A percentile compares a stretch with the other conserved stretches of the same genome.
Conservation (phyloP, 2,113 vertebrate species). For the Penelope pileata region DNA sequence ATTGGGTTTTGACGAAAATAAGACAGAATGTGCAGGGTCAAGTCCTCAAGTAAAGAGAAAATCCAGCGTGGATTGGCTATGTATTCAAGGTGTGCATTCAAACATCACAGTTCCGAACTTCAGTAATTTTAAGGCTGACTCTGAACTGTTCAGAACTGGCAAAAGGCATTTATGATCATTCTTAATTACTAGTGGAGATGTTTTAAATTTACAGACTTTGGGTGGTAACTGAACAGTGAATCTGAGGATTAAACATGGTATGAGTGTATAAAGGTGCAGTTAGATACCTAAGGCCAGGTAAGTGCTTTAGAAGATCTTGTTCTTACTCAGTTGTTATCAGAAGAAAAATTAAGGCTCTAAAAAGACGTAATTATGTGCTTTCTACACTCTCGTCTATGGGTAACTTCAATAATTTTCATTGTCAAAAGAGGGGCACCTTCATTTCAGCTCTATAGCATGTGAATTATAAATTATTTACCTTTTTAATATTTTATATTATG, state of each 20-base stretch:
- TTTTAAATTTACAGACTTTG: conserved; percentile 2
- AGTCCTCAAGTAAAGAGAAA: not conserved
- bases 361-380: not conserved
- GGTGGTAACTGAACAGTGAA: not conserved
- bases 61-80: not conserved
- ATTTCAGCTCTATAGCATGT: not conserved
- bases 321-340: not conserved
- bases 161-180: conserved; percentile 10
- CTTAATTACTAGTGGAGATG: not conserved
- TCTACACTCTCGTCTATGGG: not conserved
- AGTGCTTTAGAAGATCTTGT: not conserved
- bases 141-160: not conserved
- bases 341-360: not conserved
- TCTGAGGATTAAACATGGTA: not conserved
- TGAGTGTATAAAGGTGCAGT: not conserved
- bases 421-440: not conserved
- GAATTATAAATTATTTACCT: not conserved
- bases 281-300: not conserved
- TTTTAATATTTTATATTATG: not conserved
- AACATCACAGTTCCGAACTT: not conserved
- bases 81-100: not conserved
- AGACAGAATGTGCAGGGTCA: not conserved
- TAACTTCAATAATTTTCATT: not conserved
- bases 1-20: not conserved
- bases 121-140: not conserved